Evolutionary conservation across 1,140 invertebrate genomes (phyloP).

Genomic region (Lepeophtheirus salmonis): DNA sequence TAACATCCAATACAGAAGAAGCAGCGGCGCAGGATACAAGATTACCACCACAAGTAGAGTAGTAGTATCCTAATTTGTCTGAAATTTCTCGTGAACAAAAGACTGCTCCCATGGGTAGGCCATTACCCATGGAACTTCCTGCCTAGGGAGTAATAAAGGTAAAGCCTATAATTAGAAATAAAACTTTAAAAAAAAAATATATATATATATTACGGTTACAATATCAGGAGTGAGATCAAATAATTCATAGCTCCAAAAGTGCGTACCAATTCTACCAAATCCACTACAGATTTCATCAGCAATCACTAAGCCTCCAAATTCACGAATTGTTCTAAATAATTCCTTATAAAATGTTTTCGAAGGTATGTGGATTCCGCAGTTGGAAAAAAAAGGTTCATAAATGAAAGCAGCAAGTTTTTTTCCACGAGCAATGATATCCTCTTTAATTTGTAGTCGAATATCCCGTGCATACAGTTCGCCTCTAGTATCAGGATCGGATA

Average conservation of each 20-base stretch:
- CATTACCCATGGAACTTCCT: slow-evolving; percentile 44
- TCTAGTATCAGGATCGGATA: not conserved
- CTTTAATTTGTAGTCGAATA: slow-evolving; percentile 13
- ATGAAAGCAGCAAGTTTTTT: slow-evolving; percentile 33
- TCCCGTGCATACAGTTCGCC: not conserved
- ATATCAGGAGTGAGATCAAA: slow-evolving; percentile 36
- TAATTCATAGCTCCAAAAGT: slow-evolving; percentile 36
- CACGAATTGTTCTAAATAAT: slow-evolving; percentile 28
- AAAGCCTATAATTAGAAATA: slow-evolving; percentile 28
- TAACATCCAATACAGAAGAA: slow-evolving; percentile 24
- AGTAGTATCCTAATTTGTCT: slow-evolving; percentile 22
- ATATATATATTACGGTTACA: slow-evolving; percentile 27
- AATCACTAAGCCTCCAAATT: slow-evolving; percentile 38
- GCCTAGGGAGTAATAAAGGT: slow-evolving; percentile 23
- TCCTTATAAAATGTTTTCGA: slow-evolving; percentile 33
- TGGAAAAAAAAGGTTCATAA: slow-evolving; percentile 38
- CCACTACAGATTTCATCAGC: slow-evolving; percentile 45
- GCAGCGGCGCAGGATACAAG: slow-evolving; percentile 23
- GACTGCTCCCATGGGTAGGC: slow-evolving; percentile 40
- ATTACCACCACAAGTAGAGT: slow-evolving; percentile 32
- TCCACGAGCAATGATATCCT: slow-evolving; percentile 22
- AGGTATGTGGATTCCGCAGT: slow-evolving; percentile 39
- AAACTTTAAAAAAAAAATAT: not conserved
- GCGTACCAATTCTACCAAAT: slow-evolving; percentile 38
- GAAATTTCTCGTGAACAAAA: slow-evolving; percentile 39